Base-by-base conservation (phyloP, 2,888 invertebrate genomes). In the Drosophila mayaguana region DNA sequence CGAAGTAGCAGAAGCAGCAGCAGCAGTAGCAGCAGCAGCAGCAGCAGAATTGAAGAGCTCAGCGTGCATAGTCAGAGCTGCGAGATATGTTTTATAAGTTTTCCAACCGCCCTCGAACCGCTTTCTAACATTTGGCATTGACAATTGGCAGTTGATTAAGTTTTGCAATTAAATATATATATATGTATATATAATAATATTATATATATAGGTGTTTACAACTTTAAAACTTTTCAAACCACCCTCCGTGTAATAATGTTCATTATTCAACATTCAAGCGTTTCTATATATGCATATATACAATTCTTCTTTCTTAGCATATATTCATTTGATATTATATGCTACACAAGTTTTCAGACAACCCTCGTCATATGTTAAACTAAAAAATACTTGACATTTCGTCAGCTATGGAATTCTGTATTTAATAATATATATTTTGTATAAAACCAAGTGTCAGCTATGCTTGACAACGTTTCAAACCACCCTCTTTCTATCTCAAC, bases 41-140 rank as follows among this genome's bases (percentile, higher is more conserved):
- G 51, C 36, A 22, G 51, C 20, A 34, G 25, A 59, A 25, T 38
- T 28, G 34, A 16, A 22, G 46, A 56, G 45, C 60, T 66, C 76
- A 51, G 46, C 54, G 55, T 12, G 50, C 50, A 18, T 43, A 63
- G 63, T 63, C 50, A 70, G 70, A 70, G 70, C 43, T 34, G 55
- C 67, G 55, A 45, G 43, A 54, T 46, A 34, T 63, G 68, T 59
- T 60, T 54, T 32, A 46, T 22, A 60, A 50, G 32, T 50, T 50
- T 32, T 18, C 14, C 12, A 51, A 51, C 3, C 18, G n/a, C 63
- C 28, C 34, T 36, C 57, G 25, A n/a, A 32, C 11, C n/a, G n/a
- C 62, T 18, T 22, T 18, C 54, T 18, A 20, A 34, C 14, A 14
- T n/a, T n/a, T 48, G 28, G 12, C n/a, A 48, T 22, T 22, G 22